Conservation (phyloP, 2,797 vertebrate genomes). For the Helostoma temminkii region DNA sequence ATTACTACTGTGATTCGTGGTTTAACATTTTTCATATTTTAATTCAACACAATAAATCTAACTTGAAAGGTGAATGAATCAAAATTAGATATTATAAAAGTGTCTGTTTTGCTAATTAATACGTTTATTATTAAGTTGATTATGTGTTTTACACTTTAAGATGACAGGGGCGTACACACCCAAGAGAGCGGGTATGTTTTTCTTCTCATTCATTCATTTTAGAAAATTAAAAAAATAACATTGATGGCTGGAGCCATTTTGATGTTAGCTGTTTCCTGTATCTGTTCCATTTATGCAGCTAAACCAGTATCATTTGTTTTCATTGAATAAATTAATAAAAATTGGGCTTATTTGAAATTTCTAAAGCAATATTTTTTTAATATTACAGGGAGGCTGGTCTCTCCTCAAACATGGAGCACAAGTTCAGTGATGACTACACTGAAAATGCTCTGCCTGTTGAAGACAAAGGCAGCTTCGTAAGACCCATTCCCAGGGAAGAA, state of each 20-base stretch:
- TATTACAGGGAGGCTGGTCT: conserved; percentile 48
- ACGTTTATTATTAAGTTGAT: neutral
- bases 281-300: neutral
- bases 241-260: neutral
- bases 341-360: neutral
- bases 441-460: neutral
- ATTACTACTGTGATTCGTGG: no score
- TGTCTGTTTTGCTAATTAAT: neutral
- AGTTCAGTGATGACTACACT: neutral
- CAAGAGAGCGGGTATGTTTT: conserved; percentile 65
- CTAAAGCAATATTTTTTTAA: neutral
- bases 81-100: neutral
- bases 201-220: neutral
- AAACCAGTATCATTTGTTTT: neutral
- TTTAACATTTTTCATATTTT: no score
- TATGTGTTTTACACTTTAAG: conserved; percentile 32
- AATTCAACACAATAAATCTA: no score
- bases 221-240: neutral
- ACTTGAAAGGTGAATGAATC: no score
- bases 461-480: conserved; percentile 21
- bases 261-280: no score
- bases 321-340: no score
- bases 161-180: neutral
- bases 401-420: conserved; percentile 45
- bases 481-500: conserved; percentile 4